Evolutionary conservation across 2,113 vertebrate species (phyloP).

Genomic region (Equus quagga): DNA sequence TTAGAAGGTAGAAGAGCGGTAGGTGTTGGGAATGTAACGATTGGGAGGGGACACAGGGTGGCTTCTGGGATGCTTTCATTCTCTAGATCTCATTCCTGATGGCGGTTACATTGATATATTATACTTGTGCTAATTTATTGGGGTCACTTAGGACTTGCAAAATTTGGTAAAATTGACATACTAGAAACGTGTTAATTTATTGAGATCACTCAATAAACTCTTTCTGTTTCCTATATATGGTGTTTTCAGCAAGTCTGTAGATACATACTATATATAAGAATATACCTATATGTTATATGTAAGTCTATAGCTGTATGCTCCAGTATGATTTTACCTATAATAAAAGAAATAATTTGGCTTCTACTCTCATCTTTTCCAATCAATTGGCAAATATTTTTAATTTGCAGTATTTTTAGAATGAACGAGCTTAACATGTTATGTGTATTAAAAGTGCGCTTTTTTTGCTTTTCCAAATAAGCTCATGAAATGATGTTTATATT

Average conservation of each 20-base stretch:
- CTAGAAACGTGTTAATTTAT: background rate
- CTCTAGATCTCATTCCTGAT: background rate
- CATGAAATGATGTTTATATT: background rate
- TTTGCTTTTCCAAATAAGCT: constrained; percentile 6
- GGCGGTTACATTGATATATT: background rate
- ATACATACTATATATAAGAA: background rate
- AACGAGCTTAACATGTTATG: background rate
- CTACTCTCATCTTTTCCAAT: background rate
- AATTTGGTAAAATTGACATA: background rate
- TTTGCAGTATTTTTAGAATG: background rate
- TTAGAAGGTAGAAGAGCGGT: background rate
- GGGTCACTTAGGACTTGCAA: background rate
- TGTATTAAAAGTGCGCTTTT: background rate
- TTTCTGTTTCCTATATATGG: background rate
- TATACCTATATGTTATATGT: background rate
- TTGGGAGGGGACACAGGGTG: background rate
- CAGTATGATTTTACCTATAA: background rate
- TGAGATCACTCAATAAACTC: background rate
- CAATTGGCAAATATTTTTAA: background rate
- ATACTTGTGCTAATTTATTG: background rate
- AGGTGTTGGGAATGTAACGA: no score
- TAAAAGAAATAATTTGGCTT: background rate
- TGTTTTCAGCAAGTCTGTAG: background rate
- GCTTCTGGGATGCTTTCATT: background rate
- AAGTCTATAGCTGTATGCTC: background rate